Evolutionary conservation across 1,140 invertebrate species (phyloP).

Genomic region (Ladona fulva): DNA sequence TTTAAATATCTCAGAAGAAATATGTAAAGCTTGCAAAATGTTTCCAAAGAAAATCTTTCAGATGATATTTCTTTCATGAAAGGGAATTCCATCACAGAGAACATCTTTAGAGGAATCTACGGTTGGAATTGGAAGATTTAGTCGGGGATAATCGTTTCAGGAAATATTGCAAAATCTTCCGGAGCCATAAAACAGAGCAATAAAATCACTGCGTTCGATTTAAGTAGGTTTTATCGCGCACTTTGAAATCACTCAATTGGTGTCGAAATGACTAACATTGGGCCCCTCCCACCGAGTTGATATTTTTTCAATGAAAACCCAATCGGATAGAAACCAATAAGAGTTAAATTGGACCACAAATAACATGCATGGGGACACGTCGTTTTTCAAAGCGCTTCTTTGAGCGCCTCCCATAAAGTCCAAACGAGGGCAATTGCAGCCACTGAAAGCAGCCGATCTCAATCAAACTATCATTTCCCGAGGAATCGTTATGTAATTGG

Average conservation of each 20-base stretch:
- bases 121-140: too few relatives aligned
- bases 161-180: too few relatives aligned
- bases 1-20: too few relatives aligned
- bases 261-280: neutral
- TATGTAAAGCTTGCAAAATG: too few relatives aligned
- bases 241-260: neutral
- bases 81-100: too few relatives aligned
- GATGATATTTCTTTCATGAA: too few relatives aligned
- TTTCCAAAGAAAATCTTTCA: too few relatives aligned
- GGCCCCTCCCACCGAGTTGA: neutral
- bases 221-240: neutral
- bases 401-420: neutral
- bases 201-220: neutral
- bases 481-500: neutral
- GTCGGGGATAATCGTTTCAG: too few relatives aligned
- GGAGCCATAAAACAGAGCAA: neutral
- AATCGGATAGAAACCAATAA: neutral
- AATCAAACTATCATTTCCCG: neutral
- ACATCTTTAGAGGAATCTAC: too few relatives aligned
- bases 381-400: neutral
- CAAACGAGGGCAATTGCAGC: neutral
- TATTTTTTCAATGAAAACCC: neutral
- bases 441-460: neutral
- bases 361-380: neutral
- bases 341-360: neutral